A percentile compares a stretch with the other conserved stretches of the same genome.
phyloP scores from a whole-genome alignment of 2,113 vertebrate species.

The Oncorhynchus clarkii region DNA sequence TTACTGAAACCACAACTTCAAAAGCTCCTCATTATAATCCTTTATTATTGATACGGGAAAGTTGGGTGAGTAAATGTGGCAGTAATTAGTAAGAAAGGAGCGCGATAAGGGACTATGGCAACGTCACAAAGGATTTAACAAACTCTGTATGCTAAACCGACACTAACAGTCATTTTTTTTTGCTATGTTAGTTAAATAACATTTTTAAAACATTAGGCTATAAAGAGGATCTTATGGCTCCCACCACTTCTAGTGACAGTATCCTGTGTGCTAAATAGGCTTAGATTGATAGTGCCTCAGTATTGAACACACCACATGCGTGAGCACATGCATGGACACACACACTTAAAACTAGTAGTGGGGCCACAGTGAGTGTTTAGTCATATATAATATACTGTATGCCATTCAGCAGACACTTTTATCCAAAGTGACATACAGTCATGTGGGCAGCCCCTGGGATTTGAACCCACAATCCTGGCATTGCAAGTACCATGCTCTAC shows the following conservation, averaged over 20 bases:
- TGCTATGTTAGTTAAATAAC: too few relatives aligned
- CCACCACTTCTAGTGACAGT: neutral
- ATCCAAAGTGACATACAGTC: too few relatives aligned
- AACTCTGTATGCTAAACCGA: neutral
- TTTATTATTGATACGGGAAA: slow-evolving; percentile 59
- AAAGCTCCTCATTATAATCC: slow-evolving; percentile 61
- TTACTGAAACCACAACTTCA: slow-evolving; percentile 64
- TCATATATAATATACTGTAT: too few relatives aligned
- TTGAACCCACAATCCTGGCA: too few relatives aligned
- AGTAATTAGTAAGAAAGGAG: too few relatives aligned
- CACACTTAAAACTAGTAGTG: too few relatives aligned
- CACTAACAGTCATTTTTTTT: neutral
- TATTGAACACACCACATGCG: neutral
- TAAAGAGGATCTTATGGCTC: neutral
- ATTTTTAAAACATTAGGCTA: neutral
- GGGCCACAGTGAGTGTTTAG: too few relatives aligned
- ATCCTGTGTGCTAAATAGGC: neutral
- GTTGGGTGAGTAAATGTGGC: slow-evolving; percentile 18
- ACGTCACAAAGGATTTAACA: neutral
- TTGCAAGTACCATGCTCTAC: too few relatives aligned
- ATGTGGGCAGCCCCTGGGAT: too few relatives aligned
- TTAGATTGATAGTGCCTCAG: too few relatives aligned
- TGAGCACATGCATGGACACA: neutral
- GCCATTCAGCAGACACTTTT: too few relatives aligned
- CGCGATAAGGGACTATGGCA: neutral